Conservation (phyloP, 2,797 vertebrate species). For the Glossophaga mutica region DNA sequence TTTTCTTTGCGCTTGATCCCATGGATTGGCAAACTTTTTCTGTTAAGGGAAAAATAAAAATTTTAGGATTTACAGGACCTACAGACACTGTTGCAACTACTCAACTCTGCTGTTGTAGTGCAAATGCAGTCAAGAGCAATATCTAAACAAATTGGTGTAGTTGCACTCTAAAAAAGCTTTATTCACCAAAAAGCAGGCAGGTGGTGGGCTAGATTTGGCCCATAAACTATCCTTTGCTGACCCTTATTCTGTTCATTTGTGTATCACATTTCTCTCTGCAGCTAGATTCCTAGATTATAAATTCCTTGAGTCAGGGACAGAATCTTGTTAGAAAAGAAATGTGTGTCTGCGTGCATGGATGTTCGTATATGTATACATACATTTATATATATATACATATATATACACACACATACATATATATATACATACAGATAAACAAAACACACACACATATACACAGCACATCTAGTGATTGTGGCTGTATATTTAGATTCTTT, state of each 20-base stretch:
- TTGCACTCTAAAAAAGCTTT: neutral
- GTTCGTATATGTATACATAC: neutral
- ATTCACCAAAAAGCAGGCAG: neutral
- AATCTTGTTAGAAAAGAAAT: constrained; percentile 8
- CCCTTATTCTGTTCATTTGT: neutral
- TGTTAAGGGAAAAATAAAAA: neutral
- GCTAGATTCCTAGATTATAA: neutral
- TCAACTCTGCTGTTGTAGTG: neutral
- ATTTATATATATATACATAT: neutral
- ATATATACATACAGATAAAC: neutral
- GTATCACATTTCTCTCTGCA: neutral
- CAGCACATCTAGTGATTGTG: neutral
- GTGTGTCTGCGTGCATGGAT: neutral
- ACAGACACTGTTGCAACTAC: neutral
- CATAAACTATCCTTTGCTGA: neutral
- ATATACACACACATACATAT: neutral
- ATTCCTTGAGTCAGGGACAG: neutral
- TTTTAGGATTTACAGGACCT: neutral
- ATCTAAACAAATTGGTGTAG: neutral
- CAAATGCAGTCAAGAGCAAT: neutral
- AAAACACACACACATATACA: neutral
- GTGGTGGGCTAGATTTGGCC: neutral
- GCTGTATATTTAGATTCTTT: neutral
- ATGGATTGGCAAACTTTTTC: neutral
- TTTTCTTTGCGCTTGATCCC: neutral